phyloP scores from a whole-genome alignment of 2,888 invertebrate species.

The Oscheius sp. region DNA sequence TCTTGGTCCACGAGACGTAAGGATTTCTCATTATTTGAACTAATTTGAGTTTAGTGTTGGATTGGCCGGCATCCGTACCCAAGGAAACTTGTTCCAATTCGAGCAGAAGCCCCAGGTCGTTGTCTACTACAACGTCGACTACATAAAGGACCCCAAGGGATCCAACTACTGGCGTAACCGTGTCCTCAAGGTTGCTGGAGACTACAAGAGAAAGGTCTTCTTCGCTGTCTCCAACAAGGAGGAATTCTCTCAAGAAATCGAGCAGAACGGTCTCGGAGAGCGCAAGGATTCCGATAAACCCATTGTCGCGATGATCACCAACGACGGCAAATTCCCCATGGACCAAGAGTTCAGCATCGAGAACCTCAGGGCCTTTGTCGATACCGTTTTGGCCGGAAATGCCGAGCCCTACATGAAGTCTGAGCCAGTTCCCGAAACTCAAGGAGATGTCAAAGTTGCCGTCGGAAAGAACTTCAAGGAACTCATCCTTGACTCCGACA shows the following conservation, averaged over 20 bases:
- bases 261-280: constrained; percentile 90
- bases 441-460: constrained; percentile 79
- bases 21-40: constrained; percentile 70
- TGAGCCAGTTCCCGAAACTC: constrained; percentile 86
- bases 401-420: constrained; percentile 93
- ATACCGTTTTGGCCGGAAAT: constrained; percentile 82
- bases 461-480: constrained; percentile 98
- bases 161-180: constrained; percentile 98
- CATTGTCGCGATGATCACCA: constrained; percentile 82
- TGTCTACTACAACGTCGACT: constrained; percentile 93
- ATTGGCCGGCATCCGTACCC: constrained; percentile 87
- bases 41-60: constrained; percentile 79
- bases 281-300: constrained; percentile 86
- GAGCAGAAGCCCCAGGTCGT: constrained; percentile 82
- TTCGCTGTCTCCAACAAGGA: constrained; percentile 92
- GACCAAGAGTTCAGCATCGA: constrained; percentile 89
- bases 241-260: constrained; percentile 91
- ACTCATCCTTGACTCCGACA: constrained; percentile 83
- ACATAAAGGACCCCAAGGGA: constrained; percentile 91
- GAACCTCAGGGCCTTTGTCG: constrained; percentile 83
- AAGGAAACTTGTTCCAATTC: constrained; percentile 86
- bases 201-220: constrained; percentile 74
- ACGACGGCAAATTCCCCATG: constrained; percentile 89
- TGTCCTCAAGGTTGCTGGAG: constrained; percentile 70
- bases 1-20: constrained; percentile 87